Base-by-base conservation (phyloP, 2,888 invertebrate species). In the Dolichomitus sp. region DNA sequence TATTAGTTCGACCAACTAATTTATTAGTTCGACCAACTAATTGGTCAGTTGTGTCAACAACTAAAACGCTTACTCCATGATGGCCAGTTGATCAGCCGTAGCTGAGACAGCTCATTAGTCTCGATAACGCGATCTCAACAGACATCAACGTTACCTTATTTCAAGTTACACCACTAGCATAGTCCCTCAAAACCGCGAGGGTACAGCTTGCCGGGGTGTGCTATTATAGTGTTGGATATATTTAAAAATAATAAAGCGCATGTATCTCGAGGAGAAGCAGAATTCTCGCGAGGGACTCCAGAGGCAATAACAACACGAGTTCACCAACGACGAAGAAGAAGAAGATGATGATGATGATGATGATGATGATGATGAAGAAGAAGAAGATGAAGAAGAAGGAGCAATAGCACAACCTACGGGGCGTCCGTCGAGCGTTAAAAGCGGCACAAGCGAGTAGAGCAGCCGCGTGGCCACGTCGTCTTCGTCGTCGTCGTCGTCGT, bases 281-380 rank as follows among this genome's bases (percentile, higher is more conserved):
- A 52, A 65, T 52, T 54, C 48, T 50, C 50, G 48, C 54, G 54
- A 48, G 76, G 70, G 33, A 73, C 73, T 61, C 54, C 73, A 70
- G 63, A 30, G 73, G 76, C 72, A 77, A 37, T 81, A 69, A 77
- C 61, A 77, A 77, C 76, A 75, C 75, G 66, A 57, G 57, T 75
- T 76, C 57, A 50, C 76, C 59, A 59, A 37, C 33, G 33, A 45
- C 23, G 17, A 37, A 37, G 27, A 59, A n/a, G 52, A 72, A 27
- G 77, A 83, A 11, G 30, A 48, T 37, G 23, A 40, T 40, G 45
- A 66, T 54, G 37, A 57, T 45, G 73, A 80, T n/a, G 33, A 33
- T 33, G 33, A 33, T 33, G 23, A 33, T 33, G 12, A 37, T 19
- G 23, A 59, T 17, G 40, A 72, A n/a, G 77, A 81, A 52, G 17